Base-by-base conservation (phyloP, 2,113 vertebrate species). In the Indri indri region DNA sequence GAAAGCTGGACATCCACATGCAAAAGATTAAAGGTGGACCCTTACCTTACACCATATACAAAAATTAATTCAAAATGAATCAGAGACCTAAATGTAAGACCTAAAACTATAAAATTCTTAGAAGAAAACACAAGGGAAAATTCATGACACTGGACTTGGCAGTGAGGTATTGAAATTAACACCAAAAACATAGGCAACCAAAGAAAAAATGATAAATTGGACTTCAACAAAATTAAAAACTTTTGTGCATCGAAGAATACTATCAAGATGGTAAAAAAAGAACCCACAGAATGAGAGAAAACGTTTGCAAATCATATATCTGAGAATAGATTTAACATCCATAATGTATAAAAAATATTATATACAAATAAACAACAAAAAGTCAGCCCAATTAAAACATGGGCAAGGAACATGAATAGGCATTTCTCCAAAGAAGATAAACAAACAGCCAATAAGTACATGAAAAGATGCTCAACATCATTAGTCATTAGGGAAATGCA, bases 351-450 rank as follows among this genome's bases (percentile, higher is more conserved):
- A 63, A 63, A 63, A 59, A 59, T 59, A 63, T 12, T 27, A 63
- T 30, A 63, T 83, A 61, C 4, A 42, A 57, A 17, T 70, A 50
- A 92, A 61, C n/a, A 77, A 63, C 13, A 80, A 68, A 90, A 90
- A 80, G 52, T 52, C 61, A 79, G 40, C 20, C n/a, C n/a, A 85
- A 71, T 9, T 84, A 84, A 79, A 79, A 61, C 42, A 90, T 20
- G 40, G 45, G n/a, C 63, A 87, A 91, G 47, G 23, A 91, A 50
- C 4, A 18, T 79, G 8, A 84, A 96, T 37, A 90, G 22, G 16
- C 6, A 90, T 85, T 71, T 96, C 59, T 93, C 66, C 34, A 88
- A 80, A 34, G 45, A 87, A 93, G 74, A 88, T 40, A 88, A 12
- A 88, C n/a, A 34, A 87, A 86, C 57, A 32, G 61, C 34, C n/a